Base-by-base conservation (phyloP, 2,888 invertebrate species). In the Stenurella melanura region DNA sequence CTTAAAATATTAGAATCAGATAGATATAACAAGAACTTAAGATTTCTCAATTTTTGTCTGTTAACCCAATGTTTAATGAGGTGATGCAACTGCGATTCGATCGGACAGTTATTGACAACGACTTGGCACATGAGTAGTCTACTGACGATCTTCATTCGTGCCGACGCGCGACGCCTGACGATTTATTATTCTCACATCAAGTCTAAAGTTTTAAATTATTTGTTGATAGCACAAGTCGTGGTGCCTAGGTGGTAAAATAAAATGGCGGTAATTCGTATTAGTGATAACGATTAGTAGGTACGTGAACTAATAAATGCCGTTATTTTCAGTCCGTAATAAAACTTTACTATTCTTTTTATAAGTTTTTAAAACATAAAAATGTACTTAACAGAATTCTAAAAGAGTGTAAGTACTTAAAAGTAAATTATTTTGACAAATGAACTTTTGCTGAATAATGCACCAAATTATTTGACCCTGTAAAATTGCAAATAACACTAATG, bases 331-430 rank as follows among this genome's bases (percentile, higher is more conserved):
- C n/a, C 6, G n/a, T n/a, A 50, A 50, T 50, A 50, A 50, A 50
- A 50, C 50, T 50, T 50, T 50, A 50, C 50, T 50, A 17, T 50
- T 50, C 50, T 50, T 50, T 50, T 50, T 50, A 50, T 50, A 50
- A 50, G 50, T 50, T n/a, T 50, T 6, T 50, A 50, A 50, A 50
- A 50, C 50, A 50, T 50, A 50, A 50, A 50, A 50, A 6, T 15
- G n/a, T n/a, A 50, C 50, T 50, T 50, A 50, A 50, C 50, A 50
- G 5, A n/a, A n/a, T 7, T 12, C 50, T 50, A n/a, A 50, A 42
- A 50, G 50, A 50, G 1, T 50, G 5, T n/a, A n/a, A n/a, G n/a
- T 60, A 60, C 26, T 9, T 60, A 15, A 26, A 15, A 30, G 11
- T 26, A 50, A 50, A 63, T 30, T 42, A 19, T 17, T 18, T 64